A percentile compares a stretch with the other conserved stretches of the same genome.
Conservation (phyloP, 1,140 invertebrate species). For the Papilio helenus region DNA sequence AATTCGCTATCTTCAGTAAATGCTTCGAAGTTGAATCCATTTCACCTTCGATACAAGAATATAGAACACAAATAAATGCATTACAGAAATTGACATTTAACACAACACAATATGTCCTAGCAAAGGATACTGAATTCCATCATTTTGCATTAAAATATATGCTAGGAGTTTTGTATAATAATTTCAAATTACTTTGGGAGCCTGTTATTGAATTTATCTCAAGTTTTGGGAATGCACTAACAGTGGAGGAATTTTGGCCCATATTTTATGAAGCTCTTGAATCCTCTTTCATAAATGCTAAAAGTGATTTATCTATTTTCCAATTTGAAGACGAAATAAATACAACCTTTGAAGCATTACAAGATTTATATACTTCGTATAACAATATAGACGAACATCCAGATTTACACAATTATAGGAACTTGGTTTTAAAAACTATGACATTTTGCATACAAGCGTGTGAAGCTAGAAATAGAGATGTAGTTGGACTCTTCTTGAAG, state of each 20-base stretch:
- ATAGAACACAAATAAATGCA: constrained; percentile 89
- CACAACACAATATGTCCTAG: constrained; percentile 83
- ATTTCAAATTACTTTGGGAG: constrained; percentile 95
- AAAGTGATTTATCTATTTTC: constrained; percentile 65
- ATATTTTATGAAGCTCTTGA: constrained; percentile 87
- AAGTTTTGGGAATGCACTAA: constrained; percentile 87
- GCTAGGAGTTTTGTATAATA: constrained; percentile 92
- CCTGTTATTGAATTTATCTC: constrained; percentile 90
- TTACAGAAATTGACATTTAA: constrained; percentile 88
- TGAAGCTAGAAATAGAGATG: constrained; percentile 90
- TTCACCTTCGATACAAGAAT: constrained; percentile 87
- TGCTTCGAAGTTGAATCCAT: constrained; percentile 89
- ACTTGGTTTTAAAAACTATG: constrained; percentile 92
- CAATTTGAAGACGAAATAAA: constrained; percentile 68
- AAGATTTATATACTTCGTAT: constrained; percentile 68
- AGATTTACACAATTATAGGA: constrained; percentile 90
- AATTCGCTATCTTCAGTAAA: constrained; percentile 85
- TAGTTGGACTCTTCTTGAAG: constrained; percentile 90
- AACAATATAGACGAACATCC: constrained; percentile 83
- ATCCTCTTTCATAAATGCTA: constrained; percentile 65
- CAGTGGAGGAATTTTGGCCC: constrained; percentile 89
- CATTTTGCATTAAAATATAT: constrained; percentile 89
- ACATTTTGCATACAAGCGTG: constrained; percentile 87
- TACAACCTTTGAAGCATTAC: constrained; percentile 57
- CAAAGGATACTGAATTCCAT: constrained; percentile 83